phyloP scores from a whole-genome alignment of 1,140 invertebrate genomes.

The Papilio machaon region DNA sequence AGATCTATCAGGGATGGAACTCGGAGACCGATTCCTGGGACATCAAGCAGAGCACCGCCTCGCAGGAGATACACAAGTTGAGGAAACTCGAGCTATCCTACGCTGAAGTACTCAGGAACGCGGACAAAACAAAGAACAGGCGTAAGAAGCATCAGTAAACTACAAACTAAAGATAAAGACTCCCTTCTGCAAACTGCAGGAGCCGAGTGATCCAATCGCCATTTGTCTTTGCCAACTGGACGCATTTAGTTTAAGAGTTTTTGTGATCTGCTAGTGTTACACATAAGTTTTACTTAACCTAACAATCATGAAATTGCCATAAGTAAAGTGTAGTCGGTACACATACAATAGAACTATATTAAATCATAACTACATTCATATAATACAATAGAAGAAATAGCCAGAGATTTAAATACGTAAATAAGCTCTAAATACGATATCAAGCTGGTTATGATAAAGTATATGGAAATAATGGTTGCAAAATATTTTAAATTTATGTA shows the following conservation, averaged over 20 bases:
- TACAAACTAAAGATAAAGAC: conserved; percentile 66
- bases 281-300: conserved; percentile 70
- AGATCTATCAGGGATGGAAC: conserved; percentile 80
- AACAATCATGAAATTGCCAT: conserved; percentile 75
- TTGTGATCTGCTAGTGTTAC: conserved; percentile 79
- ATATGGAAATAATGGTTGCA: background rate
- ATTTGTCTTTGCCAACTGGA: conserved; percentile 81
- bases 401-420: conserved; percentile 5
- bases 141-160: conserved; percentile 80
- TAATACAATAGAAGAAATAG: conserved; percentile 27
- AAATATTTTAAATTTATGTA: background rate
- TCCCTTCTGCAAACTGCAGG: conserved; percentile 64
- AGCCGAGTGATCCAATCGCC: conserved; percentile 74
- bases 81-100: conserved; percentile 91
- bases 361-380: conserved; percentile 46
- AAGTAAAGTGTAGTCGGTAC: conserved; percentile 62
- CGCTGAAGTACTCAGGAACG: conserved; percentile 89
- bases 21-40: conserved; percentile 82
- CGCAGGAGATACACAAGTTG: conserved; percentile 90
- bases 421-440: background rate
- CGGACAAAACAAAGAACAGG: conserved; percentile 82
- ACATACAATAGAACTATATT: conserved; percentile 51
- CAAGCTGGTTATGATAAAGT: background rate
- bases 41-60: conserved; percentile 88
- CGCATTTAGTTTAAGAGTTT: conserved; percentile 73